These are phyloP conservation scores for Notarius lentiginosus DNA, from an alignment of 2,113 vertebrate species.

Conservation along the genomic window DNA sequence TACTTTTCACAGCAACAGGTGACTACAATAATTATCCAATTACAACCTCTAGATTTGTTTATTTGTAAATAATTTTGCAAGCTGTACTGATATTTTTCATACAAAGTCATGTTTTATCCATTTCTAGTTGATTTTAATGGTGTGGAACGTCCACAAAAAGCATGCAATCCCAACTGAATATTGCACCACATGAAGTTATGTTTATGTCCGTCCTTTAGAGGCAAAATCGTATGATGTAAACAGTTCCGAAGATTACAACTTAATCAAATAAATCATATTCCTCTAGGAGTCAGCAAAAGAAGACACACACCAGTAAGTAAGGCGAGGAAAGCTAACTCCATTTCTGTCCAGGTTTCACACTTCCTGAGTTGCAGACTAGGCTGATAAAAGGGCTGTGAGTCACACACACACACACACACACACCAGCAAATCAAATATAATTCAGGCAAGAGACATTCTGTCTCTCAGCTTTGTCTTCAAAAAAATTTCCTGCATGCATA, in stretches of 20 bases:
- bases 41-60: too few species aligned
- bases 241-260: background rate
- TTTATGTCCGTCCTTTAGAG: background rate
- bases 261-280: background rate
- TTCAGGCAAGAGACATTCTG: background rate
- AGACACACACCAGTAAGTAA: too few species aligned
- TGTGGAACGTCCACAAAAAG: background rate
- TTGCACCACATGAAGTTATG: background rate
- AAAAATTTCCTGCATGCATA: background rate
- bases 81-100: too few species aligned
- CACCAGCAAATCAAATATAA: background rate
- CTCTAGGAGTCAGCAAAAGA: background rate
- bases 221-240: background rate
- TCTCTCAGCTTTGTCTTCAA: background rate
- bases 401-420: background rate
- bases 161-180: background rate
- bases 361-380: background rate
- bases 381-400: constrained; percentile 26
- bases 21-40: too few species aligned
- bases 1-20: too few species aligned
- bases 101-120: background rate
- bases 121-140: background rate
- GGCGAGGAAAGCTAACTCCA: background rate
- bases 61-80: background rate
- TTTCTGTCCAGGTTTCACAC: background rate